Evolutionary conservation across 2,888 invertebrate species (phyloP).

Genomic region (Micoletzkya japonica): DNA sequence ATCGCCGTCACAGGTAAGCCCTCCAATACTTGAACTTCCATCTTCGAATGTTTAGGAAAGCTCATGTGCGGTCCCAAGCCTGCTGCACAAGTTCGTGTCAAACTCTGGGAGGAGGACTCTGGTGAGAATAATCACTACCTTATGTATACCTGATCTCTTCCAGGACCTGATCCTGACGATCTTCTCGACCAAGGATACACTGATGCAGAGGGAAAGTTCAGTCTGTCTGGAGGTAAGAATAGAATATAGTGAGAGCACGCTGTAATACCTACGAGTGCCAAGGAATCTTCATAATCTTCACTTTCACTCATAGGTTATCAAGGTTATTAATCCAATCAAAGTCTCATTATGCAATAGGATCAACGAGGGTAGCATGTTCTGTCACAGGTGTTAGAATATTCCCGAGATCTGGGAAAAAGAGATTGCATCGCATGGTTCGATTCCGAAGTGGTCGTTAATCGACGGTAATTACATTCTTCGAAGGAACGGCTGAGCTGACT

Average conservation of each 20-base stretch:
- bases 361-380: too few relatives aligned
- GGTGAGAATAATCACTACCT: slow-evolving; percentile 29
- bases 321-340: not conserved
- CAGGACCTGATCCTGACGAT: slow-evolving; percentile 50
- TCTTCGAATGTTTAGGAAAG: slow-evolving; percentile 32
- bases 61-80: slow-evolving; percentile 44
- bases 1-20: slow-evolving; percentile 38
- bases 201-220: slow-evolving; percentile 41
- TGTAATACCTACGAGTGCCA: not conserved
- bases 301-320: too few relatives aligned
- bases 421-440: not conserved
- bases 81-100: slow-evolving; percentile 43
- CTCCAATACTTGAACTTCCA: not conserved
- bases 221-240: slow-evolving; percentile 26
- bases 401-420: not conserved
- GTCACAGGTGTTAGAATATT: too few relatives aligned
- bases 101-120: slow-evolving; percentile 53
- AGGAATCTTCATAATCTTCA: too few relatives aligned
- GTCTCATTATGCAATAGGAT: too few relatives aligned
- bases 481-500: slow-evolving; percentile 46
- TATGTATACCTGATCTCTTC: not conserved
- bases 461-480: not conserved
- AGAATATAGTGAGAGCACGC: too few relatives aligned
- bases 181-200: slow-evolving; percentile 51
- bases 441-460: too few relatives aligned